phyloP scores from a whole-genome alignment of 2,113 vertebrate species.

The Tragelaphus buxtoni region DNA sequence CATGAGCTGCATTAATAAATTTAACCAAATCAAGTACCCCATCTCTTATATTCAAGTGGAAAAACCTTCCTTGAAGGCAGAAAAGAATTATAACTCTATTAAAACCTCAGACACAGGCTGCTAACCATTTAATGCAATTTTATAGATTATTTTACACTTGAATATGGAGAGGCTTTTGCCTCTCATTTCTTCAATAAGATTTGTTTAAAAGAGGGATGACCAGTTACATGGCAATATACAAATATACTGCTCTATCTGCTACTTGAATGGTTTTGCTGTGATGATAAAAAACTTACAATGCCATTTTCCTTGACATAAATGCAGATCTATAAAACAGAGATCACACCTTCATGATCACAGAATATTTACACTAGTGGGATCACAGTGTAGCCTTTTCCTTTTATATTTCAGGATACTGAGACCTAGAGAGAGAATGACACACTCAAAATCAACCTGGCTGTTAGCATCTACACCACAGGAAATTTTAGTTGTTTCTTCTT shows the following conservation, averaged over 20 bases:
- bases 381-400: neutral
- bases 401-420: neutral
- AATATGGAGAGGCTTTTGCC: neutral
- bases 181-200: neutral
- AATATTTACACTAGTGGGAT: neutral
- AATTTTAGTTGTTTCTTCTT: neutral
- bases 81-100: slow-evolving; percentile 42
- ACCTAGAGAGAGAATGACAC: neutral
- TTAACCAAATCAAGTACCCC: neutral
- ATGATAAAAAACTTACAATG: neutral
- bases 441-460: neutral
- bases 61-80: neutral
- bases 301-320: slow-evolving; percentile 22
- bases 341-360: neutral
- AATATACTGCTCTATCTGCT: neutral
- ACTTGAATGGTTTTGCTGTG: neutral
- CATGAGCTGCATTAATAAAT: slow-evolving; percentile 9
- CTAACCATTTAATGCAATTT: slow-evolving; percentile 51
- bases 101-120: slow-evolving; percentile 28
- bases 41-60: neutral
- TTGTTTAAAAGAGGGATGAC: slow-evolving; percentile 3
- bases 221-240: neutral
- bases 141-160: slow-evolving; percentile 29
- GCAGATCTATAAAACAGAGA: neutral
- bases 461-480: neutral